Percentiles rank a stretch among this genome's conserved stretches.
Evolutionary conservation across 2,888 invertebrate species (phyloP).

Genomic region (Aphidius colemani): DNA sequence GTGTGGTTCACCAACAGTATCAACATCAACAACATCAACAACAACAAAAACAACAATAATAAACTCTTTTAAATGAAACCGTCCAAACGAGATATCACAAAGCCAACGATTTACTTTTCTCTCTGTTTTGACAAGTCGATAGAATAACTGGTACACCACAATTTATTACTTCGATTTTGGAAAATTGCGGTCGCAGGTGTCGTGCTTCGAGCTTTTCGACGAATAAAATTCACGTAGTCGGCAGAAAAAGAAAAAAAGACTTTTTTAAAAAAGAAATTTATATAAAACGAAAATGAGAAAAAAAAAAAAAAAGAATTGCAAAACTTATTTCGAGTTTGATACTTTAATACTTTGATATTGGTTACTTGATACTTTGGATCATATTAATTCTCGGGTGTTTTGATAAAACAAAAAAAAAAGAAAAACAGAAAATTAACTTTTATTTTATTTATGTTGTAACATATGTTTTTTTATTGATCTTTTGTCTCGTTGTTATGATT

Average conservation of each 20-base stretch:
- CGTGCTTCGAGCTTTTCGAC: neutral
- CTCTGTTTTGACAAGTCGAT: conserved; percentile 33
- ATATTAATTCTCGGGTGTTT: conserved; percentile 17
- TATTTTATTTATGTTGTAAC: conserved; percentile 7
- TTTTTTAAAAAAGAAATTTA: neutral
- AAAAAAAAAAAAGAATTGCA: neutral
- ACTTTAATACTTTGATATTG: neutral
- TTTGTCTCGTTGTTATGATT: conserved; percentile 9
- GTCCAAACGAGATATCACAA: conserved; percentile 31
- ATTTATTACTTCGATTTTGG: conserved; percentile 32
- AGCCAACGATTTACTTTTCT: conserved; percentile 22
- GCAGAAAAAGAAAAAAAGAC: neutral
- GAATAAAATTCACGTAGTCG: too few relatives aligned
- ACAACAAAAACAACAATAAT: neutral
- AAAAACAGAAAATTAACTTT: neutral
- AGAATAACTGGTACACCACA: conserved; percentile 25
- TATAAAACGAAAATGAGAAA: neutral
- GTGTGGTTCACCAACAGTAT: too few relatives aligned
- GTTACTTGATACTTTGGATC: neutral
- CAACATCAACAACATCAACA: too few relatives aligned
- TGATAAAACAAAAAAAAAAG: conserved; percentile 4
- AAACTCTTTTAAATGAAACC: conserved; percentile 33
- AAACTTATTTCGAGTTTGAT: too few relatives aligned
- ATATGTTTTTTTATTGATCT: conserved; percentile 22
- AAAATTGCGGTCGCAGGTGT: conserved; percentile 18